Base-by-base conservation (phyloP, 2,888 invertebrate genomes). In the Globia sparganii region DNA sequence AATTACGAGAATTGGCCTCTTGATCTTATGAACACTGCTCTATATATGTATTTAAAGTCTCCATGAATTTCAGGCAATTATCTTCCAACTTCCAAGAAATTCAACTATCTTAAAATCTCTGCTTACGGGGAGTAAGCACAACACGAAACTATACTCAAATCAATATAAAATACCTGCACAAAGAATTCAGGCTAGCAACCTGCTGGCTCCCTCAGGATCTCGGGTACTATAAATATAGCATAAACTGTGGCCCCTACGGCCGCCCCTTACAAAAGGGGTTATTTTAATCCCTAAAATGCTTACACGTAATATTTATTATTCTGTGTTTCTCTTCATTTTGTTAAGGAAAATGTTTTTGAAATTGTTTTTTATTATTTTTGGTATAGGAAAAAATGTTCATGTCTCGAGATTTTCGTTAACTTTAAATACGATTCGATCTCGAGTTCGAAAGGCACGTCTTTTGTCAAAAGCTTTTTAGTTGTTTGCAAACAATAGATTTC, bases 261-360 rank as follows among this genome's bases (percentile, higher is more conserved):
- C 78, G 25, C 69, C 77, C 75, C 75, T 75, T 75, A 75, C 75
- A 78, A 77, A 86, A 87, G 78, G 86, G 81, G 74, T 86, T 87
- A 75, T 83, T 87, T 80, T 87, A 86, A 87, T 86, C 80, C 86
- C 73, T 80, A 80, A 77, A 83, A 86, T 81, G 75, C 84, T 78
- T 84, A 79, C 69, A 80, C 77, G 66, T 65, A 77, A 86, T 86
- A 87, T 87, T 87, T 87, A 86, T 86, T 77, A 86, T 84, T 71
- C 77, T 53, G 61, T 62, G 71, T 85, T 80, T 61, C 78, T 78
- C 74, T 85, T 77, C 84, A 76, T 86, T 81, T 81, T 78, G 59
- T 82, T 72, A 37, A 68, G 64, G 49, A 64, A 75, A 77, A 72
- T 43, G 25, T 5, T 46, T 66, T 49, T n/a, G n/a, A n/a, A n/a